Percentiles rank a stretch among this genome's conserved stretches.
Evolutionary conservation across 2,113 vertebrate species (phyloP).

Genomic region (Enhydra lutris): DNA sequence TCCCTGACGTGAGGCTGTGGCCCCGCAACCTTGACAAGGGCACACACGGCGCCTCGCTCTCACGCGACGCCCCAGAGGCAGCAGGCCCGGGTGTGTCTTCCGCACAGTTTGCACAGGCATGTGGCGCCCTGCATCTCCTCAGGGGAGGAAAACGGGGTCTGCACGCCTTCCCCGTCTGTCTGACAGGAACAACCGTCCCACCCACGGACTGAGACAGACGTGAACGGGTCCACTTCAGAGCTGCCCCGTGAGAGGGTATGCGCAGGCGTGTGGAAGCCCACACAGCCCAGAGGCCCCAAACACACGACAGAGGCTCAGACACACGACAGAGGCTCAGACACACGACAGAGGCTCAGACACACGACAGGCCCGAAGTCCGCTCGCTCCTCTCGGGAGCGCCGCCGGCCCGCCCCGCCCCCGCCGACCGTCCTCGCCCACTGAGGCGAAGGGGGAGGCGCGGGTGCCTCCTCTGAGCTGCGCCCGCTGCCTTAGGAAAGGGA

Average conservation of each 20-base stretch:
- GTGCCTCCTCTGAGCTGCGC: not conserved
- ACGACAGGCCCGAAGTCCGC: not conserved
- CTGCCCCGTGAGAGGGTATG: not conserved
- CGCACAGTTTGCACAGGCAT: rapidly evolving
- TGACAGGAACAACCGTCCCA: not conserved
- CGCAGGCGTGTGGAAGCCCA: not conserved
- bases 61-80: rapidly evolving
- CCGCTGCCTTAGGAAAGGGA: not conserved
- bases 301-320: too few relatives aligned
- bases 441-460: not conserved
- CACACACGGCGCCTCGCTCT: too few relatives aligned
- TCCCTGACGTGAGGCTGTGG: not conserved
- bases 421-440: not conserved
- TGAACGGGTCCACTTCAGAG: not conserved
- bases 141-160: not conserved
- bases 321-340: not conserved
- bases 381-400: not conserved
- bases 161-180: not conserved
- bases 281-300: too few relatives aligned
- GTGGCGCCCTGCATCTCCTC: not conserved
- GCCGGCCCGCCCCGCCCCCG: not conserved
- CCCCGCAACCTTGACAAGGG: not conserved
- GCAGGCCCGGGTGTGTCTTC: not conserved
- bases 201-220: not conserved
- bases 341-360: not conserved